Conservation (phyloP, 1,140 invertebrate genomes). For the Frieseomelitta varia region DNA sequence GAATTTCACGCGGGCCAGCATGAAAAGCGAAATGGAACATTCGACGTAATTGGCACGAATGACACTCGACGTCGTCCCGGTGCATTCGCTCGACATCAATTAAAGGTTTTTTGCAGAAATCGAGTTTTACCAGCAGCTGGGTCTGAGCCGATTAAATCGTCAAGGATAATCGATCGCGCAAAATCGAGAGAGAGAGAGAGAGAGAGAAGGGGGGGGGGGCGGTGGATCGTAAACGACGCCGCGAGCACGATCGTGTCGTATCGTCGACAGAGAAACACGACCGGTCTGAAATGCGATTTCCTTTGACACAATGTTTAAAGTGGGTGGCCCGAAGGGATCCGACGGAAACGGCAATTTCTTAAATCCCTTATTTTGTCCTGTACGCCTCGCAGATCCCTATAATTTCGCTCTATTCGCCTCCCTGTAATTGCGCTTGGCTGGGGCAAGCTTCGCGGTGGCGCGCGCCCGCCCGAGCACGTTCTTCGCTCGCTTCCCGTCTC, state of each 20-base stretch:
- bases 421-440: constrained; percentile 23
- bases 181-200: neutral
- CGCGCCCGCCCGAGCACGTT: neutral
- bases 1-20: neutral
- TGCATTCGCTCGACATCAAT: neutral
- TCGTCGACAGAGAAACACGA: neutral
- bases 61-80: neutral
- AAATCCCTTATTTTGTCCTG: constrained; percentile 26
- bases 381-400: constrained; percentile 14
- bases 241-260: too few relatives aligned
- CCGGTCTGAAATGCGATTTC: neutral
- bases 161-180: neutral
- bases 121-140: neutral
- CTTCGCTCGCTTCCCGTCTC: neutral
- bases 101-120: neutral
- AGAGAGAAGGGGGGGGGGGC: too few relatives aligned
- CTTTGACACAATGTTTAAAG: constrained; percentile 8
- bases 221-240: neutral
- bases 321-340: constrained; percentile 16
- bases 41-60: neutral
- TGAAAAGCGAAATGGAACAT: neutral
- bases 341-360: constrained; percentile 39
- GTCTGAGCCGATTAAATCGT: neutral
- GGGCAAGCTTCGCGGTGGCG: neutral
- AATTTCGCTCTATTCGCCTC: constrained; percentile 43